These are phyloP conservation scores for Perca flavescens DNA, from an alignment of 2,113 vertebrate genomes.

Conservation along the genomic window DNA sequence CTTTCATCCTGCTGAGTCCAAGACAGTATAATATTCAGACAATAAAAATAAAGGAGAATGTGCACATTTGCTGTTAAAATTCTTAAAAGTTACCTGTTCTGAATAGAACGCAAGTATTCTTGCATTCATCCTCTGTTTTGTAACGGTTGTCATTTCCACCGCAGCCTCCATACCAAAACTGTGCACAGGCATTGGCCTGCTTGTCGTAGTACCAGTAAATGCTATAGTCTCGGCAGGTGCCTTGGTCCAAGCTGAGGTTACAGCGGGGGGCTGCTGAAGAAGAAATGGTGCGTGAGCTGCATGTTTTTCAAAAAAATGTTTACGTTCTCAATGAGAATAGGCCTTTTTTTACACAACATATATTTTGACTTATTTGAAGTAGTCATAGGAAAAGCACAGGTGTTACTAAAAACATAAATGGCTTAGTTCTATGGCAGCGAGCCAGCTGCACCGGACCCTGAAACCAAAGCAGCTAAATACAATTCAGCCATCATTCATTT, in stretches of 20 bases:
- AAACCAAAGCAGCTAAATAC: background rate
- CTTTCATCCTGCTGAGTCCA: constrained; percentile 68
- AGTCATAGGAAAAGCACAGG: background rate
- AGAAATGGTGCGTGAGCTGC: constrained; percentile 27
- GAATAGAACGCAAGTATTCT: constrained; percentile 82
- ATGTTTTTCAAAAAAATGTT: background rate
- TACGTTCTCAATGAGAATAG: background rate
- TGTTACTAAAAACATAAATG: background rate
- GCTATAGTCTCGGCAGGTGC: constrained; percentile 85
- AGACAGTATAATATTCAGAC: constrained; percentile 14
- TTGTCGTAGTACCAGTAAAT: constrained; percentile 90
- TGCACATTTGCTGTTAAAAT: background rate
- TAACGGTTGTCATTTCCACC: constrained; percentile 89
- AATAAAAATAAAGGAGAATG: background rate
- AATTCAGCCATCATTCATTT: background rate
- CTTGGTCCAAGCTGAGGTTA: constrained; percentile 83
- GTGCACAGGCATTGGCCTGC: constrained; percentile 89
- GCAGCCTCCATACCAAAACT: constrained; percentile 92
- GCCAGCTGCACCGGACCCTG: background rate
- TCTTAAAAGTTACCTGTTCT: constrained; percentile 69
- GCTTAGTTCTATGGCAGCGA: background rate
- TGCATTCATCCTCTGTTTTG: constrained; percentile 87
- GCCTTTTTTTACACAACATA: background rate
- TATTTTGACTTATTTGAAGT: background rate
- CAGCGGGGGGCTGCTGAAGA: constrained; percentile 79